Conservation (phyloP, 2,888 invertebrate species). For the Smittia aterrima region DNA sequence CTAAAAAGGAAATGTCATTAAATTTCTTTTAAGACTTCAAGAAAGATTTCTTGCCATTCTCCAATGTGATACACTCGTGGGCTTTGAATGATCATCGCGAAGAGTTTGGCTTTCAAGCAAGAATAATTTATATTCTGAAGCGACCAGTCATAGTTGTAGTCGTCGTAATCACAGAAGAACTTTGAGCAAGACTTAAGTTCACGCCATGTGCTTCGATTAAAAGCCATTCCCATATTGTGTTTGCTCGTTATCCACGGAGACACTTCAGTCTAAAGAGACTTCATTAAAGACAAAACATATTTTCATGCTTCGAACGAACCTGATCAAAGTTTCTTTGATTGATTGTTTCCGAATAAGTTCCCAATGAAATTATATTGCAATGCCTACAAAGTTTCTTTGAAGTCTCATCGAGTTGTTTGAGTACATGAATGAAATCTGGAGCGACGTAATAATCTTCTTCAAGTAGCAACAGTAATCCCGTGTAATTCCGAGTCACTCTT, state of each 20-base stretch:
- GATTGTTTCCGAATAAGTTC: constrained; percentile 10
- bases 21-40: neutral
- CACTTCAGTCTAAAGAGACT: constrained; percentile 84
- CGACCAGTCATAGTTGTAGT: constrained; percentile 99
- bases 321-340: neutral
- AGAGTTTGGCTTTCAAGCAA: constrained; percentile 71
- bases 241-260: constrained; percentile 95
- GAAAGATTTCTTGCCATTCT: constrained; percentile 72
- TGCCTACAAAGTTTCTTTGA: neutral
- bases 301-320: neutral
- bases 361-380: constrained; percentile 25
- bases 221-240: constrained; percentile 99
- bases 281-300: neutral
- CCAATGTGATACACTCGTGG: constrained; percentile 98
- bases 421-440: constrained; percentile 88
- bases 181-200: constrained; percentile 76
- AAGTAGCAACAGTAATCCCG: constrained; percentile 61
- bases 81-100: constrained; percentile 85
- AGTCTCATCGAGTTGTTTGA: constrained; percentile 53
- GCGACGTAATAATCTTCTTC: constrained; percentile 69
- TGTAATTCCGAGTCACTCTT: constrained; percentile 76
- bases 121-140: constrained; percentile 87
- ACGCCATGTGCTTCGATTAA: constrained; percentile 85
- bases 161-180: constrained; percentile 93
- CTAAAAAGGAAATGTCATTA: constrained; percentile 56